Conservation (phyloP, 2,888 invertebrate genomes). For the Kryphioiulus occultus region DNA sequence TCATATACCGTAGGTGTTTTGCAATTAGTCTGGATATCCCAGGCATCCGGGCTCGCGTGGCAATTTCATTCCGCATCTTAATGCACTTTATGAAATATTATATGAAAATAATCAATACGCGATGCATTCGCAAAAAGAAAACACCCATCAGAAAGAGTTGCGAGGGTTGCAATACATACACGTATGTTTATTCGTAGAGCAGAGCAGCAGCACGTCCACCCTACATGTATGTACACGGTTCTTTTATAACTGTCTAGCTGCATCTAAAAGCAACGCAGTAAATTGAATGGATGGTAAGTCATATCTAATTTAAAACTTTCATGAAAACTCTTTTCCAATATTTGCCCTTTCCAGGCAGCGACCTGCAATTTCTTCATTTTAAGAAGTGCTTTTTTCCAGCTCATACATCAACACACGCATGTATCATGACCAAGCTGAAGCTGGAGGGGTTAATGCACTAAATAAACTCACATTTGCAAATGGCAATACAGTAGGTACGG, state of each 20-base stretch:
- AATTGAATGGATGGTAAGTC: slow-evolving; percentile 42
- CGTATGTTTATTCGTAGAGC: not conserved
- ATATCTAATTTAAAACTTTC: slow-evolving; percentile 43
- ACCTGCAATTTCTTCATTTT: slow-evolving; percentile 39
- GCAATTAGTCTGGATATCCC: slow-evolving; percentile 7
- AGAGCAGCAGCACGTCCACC: not conserved
- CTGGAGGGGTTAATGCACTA: slow-evolving; percentile 26
- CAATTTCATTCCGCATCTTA: slow-evolving; percentile 26
- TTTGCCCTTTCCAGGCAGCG: slow-evolving; percentile 27
- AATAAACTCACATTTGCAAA: slow-evolving; percentile 39
- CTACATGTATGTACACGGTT: no score
- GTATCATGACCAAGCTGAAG: slow-evolving; percentile 4
- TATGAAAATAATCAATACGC: slow-evolving; percentile 18
- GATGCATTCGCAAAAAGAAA: not conserved
- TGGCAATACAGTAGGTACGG: not conserved
- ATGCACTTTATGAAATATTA: slow-evolving; percentile 35
- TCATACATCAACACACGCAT: not conserved
- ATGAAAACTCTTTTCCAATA: slow-evolving; percentile 4
- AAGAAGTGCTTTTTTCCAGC: slow-evolving; percentile 35
- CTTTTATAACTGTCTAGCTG: slow-evolving; percentile 29
- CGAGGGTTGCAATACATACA: not conserved
- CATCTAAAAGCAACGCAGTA: slow-evolving; percentile 24
- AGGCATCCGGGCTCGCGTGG: not conserved
- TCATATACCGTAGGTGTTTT: not conserved
- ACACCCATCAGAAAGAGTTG: not conserved